Conservation (phyloP, 1,140 invertebrate species). For the Drosophila trapezifrons region DNA sequence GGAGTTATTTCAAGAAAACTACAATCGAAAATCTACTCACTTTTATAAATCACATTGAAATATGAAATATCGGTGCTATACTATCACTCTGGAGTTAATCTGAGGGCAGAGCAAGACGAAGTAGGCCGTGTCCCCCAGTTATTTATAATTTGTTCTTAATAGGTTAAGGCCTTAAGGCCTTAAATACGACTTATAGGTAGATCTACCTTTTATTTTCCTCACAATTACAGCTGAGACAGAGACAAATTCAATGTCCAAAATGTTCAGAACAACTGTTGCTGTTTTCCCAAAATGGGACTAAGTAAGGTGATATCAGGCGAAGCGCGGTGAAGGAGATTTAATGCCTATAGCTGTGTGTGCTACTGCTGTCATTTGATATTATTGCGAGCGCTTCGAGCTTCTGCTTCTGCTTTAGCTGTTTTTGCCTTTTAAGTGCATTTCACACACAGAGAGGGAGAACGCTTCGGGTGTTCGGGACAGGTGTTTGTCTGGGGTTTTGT, state of each 20-base stretch:
- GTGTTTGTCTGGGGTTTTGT: conserved; percentile 8
- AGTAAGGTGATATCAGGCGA: not conserved
- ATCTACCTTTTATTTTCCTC: not conserved
- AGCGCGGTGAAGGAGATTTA: not conserved
- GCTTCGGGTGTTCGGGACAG: not conserved
- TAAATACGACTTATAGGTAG: not conserved
- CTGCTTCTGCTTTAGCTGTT: conserved; percentile 20
- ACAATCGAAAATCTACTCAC: too few species aligned
- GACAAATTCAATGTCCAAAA: not conserved
- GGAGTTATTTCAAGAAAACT: conserved; percentile 16
- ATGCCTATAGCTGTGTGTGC: conserved; percentile 4
- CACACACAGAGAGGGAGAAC: not conserved
- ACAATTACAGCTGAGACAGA: not conserved
- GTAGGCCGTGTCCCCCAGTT: too few species aligned
- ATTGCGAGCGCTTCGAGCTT: conserved; percentile 34
- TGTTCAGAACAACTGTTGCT: not conserved
- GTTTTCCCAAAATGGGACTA: not conserved
- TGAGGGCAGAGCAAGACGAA: too few species aligned
- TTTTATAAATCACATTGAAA: too few species aligned
- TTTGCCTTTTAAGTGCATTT: conserved; percentile 46
- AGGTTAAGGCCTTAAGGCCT: too few species aligned
- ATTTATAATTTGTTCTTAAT: not conserved
- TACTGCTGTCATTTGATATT: conserved; percentile 58
- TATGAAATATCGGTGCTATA: too few species aligned
- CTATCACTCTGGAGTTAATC: too few species aligned